Base-by-base conservation (phyloP, 2,888 invertebrate species). In the Neocrepidodera transversa region DNA sequence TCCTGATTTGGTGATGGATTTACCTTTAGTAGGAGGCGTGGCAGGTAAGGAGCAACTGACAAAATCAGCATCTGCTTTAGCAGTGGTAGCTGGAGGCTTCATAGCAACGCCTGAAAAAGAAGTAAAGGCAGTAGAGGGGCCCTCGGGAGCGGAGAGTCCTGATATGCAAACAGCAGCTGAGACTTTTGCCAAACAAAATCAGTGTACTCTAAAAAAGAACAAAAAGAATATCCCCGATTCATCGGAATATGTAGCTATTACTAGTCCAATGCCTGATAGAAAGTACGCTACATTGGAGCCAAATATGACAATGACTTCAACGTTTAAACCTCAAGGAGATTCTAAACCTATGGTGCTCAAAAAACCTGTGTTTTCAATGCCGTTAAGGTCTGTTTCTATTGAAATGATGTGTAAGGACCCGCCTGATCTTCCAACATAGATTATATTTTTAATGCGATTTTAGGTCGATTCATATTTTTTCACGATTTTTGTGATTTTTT, bases 1-100 rank as follows among this genome's bases (percentile, higher is more conserved):
- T 23, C 92, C 93, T 1, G 93, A 92, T 81, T 82, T 92, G 58
- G 92, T 93, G 65, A 88, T 92, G 87, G 92, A 91, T 79, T 81
- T 92, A 69, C 92, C 92, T n/a, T 80, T 87, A 65, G 80, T 76
- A 66, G 81, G 75, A 14, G 74, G 71, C 51, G 74, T 75, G 13
- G 78, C 76, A 67, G 76, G 77, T 1, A 79, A 79, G 59, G 77
- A 79, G 49, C 68, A 65, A 17, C 68, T 71, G 10, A 80, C 82
- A 35, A 79, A 78, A 58, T 72, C 77, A 1, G 71, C 75, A 26
- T 71, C 45, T 14, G 18, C 54, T 28, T 28, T 54, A 14, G 16
- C 45, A 18, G 6, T 71, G 43, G 70, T 71, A 30, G 68, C 71
- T 38, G 71, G 77, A 11, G 75, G 74, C n/a, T 72, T 76, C 7